Conservation (phyloP, 2,797 vertebrate genomes). For the Scolopax rusticola region DNA sequence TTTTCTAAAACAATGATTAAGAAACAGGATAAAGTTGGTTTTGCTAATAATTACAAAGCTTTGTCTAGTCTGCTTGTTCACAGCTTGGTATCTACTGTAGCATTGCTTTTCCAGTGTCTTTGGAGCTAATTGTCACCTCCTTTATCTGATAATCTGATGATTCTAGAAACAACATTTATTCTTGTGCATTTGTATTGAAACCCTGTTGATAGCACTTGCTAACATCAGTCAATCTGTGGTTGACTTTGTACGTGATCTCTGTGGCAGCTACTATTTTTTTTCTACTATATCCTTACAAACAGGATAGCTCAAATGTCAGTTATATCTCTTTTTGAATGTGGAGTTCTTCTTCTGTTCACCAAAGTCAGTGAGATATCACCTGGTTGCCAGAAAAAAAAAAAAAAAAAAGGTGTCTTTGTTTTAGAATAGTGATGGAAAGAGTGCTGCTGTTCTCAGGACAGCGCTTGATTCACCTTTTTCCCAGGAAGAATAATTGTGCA, state of each 20-base stretch:
- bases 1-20: neutral
- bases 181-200: neutral
- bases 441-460: neutral
- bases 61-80: neutral
- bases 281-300: neutral
- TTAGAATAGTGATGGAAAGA: neutral
- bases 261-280: neutral
- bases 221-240: neutral
- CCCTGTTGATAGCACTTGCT: neutral
- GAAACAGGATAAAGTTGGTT: neutral
- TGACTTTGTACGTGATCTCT: neutral
- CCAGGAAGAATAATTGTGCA: neutral
- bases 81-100: neutral
- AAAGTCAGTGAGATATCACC: neutral
- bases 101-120: neutral
- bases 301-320: neutral
- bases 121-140: neutral
- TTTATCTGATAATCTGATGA: neutral
- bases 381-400: neutral
- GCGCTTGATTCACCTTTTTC: neutral
- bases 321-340: neutral
- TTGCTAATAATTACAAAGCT: neutral
- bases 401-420: neutral
- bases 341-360: neutral
- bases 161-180: neutral